phyloP scores from a whole-genome alignment of 2,113 vertebrate genomes.

The Percopsis transmontana region DNA sequence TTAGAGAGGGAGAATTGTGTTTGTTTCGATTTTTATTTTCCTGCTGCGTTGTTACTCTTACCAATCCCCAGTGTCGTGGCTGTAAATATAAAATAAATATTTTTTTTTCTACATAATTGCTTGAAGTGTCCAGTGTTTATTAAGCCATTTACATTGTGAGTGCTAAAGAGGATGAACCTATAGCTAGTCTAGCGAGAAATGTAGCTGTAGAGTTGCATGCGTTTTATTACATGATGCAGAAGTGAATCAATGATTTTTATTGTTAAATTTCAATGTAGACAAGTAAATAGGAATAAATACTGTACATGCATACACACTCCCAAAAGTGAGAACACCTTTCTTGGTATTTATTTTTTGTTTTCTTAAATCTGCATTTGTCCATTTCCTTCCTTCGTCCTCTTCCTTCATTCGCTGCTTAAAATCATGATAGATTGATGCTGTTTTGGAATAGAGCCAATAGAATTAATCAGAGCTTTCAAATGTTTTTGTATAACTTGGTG shows the following conservation, averaged over 20 bases:
- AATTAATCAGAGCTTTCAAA: no score
- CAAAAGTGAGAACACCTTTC: background rate
- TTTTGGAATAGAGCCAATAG: no score
- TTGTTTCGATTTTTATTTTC: background rate
- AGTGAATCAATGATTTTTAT: background rate
- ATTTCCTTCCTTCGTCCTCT: no score
- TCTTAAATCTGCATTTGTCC: background rate
- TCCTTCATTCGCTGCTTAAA: no score
- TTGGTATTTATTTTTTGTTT: background rate
- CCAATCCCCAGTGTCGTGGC: slow-evolving; percentile 41
- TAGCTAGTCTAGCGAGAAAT: no score
- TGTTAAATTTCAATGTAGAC: background rate
- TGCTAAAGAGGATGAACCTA: background rate
- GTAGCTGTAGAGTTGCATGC: no score
- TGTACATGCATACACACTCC: slow-evolving; percentile 44
- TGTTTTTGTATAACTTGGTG: no score
- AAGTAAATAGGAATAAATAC: slow-evolving; percentile 61
- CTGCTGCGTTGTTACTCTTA: slow-evolving; percentile 44
- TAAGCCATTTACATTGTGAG: background rate
- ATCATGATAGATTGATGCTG: no score
- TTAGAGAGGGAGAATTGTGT: no score
- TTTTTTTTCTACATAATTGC: slow-evolving; percentile 47
- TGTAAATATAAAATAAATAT: slow-evolving; percentile 74
- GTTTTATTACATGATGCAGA: no score
- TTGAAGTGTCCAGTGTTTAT: background rate